Evolutionary conservation across 2,797 vertebrate genomes (phyloP), one percentile per base, ranked within the genome.

Genomic region (Chrysocyon brachyurus): DNA sequence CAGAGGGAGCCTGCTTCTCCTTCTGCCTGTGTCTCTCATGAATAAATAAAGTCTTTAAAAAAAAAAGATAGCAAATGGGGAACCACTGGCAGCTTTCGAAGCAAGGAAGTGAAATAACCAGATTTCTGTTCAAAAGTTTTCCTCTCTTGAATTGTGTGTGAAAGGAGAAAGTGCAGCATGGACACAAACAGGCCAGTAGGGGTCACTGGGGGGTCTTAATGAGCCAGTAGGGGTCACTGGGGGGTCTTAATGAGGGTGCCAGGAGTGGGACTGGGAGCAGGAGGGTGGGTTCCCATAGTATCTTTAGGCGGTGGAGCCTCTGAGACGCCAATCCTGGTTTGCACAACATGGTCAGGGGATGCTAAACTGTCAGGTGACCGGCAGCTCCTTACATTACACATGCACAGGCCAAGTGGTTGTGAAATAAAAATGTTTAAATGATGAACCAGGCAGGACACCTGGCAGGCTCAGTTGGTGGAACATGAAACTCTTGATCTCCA

Each of bases 91-190:
- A 26, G 21, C 61, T 75, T 93, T 26, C 40, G 26, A 91, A 93
- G 21, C 17, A 81, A 0, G 12, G 19, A 94, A 57, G 40, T 54
- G 12, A 95, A 83, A 86, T 21, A 5, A 77, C 73, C 63, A 56
- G 68, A 83, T 89, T 90, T 95, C 22, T 86, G 33, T 82, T 95
- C 70, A 68, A 88, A 90, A 85, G 33, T 22, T 85, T 84, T 49
- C 49, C 12, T 33, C 87, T 63, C 33, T 11, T 4, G 15, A 31
- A 49, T 11, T 24, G 2, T 52, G 31, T 24, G 2, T 52, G 31
- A 68, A 84, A 63, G 57, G 28, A 91, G 9, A 21, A 52, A n/a
- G 3, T 81, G 31, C 5, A 87, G 78, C 72, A 31, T 19, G 16
- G 10, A 56, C 17, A 73, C 4, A 84, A 8, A 21, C 73, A 81